phyloP scores from a whole-genome alignment of 2,113 vertebrate genomes.

The Poecile atricapillus region DNA sequence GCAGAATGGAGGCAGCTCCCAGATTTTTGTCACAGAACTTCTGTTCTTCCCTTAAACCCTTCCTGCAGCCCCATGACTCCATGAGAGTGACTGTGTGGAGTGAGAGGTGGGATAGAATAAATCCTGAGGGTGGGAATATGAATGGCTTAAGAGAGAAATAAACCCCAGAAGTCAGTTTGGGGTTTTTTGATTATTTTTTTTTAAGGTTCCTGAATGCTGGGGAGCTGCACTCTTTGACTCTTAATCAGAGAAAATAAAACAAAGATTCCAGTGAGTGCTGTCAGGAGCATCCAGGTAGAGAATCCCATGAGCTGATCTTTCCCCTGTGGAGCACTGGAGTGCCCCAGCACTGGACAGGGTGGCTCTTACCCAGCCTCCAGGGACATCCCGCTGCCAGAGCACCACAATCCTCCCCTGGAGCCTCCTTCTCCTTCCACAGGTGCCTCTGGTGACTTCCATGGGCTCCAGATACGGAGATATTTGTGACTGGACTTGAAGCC shows the following conservation, averaged over 20 bases:
- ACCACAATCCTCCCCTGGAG: neutral
- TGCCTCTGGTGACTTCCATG: neutral
- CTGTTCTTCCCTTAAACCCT: neutral
- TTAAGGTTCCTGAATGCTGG: neutral
- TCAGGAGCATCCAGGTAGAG: neutral
- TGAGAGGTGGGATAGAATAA: neutral
- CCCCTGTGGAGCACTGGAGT: neutral
- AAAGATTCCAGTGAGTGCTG: neutral
- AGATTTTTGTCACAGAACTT: neutral
- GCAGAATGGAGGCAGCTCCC: neutral
- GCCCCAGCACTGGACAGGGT: fast-evolving
- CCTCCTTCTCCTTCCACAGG: neutral
- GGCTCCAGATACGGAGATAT: neutral
- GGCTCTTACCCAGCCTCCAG: neutral
- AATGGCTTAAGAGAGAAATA: neutral
- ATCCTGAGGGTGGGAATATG: neutral
- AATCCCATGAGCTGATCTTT: neutral
- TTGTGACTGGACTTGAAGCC: neutral
- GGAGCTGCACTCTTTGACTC: neutral
- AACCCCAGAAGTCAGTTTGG: neutral
- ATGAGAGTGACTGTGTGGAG: neutral
- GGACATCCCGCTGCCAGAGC: neutral
- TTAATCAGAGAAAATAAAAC: neutral
- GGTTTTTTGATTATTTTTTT: neutral
- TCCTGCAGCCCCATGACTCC: neutral